Base-by-base conservation (phyloP, 2,113 vertebrate genomes). In the Silurus asotus region DNA sequence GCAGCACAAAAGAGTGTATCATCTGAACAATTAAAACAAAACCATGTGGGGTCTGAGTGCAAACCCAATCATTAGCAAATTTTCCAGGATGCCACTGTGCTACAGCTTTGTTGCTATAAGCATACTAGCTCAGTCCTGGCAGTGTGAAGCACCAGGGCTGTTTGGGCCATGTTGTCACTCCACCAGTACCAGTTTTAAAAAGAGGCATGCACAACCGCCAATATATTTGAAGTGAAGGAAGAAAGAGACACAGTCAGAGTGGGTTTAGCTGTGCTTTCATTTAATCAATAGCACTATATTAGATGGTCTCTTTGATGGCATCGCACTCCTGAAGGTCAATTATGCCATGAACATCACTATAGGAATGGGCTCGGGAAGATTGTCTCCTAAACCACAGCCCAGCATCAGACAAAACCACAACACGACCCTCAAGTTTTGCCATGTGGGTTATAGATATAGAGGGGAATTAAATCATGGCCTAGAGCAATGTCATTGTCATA, bases 381-480 rank as follows among this genome's bases (percentile, higher is more conserved):
- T 89, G 86, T 92, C 96, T 95, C 93, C 95, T 94, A 96, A 97
- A 96, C 94, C 93, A 93, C 95, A 96, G 55, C 74, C 53, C 13
- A 11, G 72, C 61, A 85, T 81, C 74, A 83, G 81, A 94, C 93
- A 93, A 94, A 94, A 92, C 91, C 94, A 92, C 91, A 92, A 76
- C 55, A 91, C 93, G 90, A 93, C 92, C 90, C 84, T 90, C 95
- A 96, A 97, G 96, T 97, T 93, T 94, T 86, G 95, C 96, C 95
- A 95, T 95, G 96, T 96, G 96, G 95, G 98, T 98, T 99, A 99
- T 99, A 97, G 97, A 99, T 99, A 98, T 95, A 96, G 96, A 95
- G 94, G 95, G 96, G 96, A 97, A 98, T 98, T 96, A 98, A 98
- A 97, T 96, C 95, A 95, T 96, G 94, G 97, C 97, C 98, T 95